phyloP scores from a whole-genome alignment of 2,113 vertebrate species.

The Sylvia atricapilla region DNA sequence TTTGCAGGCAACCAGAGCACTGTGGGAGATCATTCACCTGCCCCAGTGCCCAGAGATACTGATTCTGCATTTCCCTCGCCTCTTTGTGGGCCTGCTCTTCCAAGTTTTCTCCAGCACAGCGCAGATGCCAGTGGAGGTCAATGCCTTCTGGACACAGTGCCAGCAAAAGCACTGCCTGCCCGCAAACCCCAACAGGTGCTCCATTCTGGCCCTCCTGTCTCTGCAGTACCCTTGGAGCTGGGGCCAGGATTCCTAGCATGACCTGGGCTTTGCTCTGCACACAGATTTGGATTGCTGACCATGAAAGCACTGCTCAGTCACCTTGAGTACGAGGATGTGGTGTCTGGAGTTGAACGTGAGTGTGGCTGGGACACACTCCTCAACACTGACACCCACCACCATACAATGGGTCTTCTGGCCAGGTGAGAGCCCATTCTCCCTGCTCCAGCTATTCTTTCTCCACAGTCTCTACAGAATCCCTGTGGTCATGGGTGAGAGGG shows the following conservation, averaged over 20 bases:
- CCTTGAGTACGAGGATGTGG: background rate
- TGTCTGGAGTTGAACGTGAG: background rate
- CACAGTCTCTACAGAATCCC: background rate
- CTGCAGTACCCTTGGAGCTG: background rate
- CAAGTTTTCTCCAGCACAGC: background rate
- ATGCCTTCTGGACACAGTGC: background rate
- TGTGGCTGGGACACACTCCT: background rate
- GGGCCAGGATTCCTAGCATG: background rate
- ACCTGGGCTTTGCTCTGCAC: background rate
- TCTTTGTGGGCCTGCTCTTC: background rate
- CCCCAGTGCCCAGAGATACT: background rate
- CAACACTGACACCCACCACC: background rate
- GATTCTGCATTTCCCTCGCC: background rate
- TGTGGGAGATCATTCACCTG: background rate
- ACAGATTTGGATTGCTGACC: background rate
- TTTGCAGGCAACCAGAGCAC: background rate
- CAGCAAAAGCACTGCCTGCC: background rate
- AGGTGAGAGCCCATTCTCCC: background rate
- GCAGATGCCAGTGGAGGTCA: background rate
- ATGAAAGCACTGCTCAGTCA: background rate
- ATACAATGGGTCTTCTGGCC: background rate
- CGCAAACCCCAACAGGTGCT: background rate
- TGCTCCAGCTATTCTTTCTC: rapidly evolving
- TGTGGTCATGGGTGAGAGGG: background rate
- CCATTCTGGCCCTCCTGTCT: background rate